Percentiles rank a stretch among this genome's conserved stretches.
Evolutionary conservation across 2,888 invertebrate species (phyloP).

Genomic region (Ectemnius lituratus): DNA sequence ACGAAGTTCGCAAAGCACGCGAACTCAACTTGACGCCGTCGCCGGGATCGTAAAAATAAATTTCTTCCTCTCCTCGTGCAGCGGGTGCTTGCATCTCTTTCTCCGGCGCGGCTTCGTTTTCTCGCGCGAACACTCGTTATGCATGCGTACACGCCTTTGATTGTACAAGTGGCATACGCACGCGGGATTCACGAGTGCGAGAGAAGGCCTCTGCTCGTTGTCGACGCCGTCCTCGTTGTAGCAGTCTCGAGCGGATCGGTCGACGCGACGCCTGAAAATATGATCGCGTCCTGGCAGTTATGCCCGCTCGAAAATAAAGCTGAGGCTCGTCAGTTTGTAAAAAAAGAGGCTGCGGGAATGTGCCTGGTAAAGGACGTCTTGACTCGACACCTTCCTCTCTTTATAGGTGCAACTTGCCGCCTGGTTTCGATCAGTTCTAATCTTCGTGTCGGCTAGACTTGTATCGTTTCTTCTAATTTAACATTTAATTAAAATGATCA

Average conservation of each 20-base stretch:
- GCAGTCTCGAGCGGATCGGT: constrained; percentile 10
- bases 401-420: too few relatives aligned
- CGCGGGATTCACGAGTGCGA: constrained; percentile 26
- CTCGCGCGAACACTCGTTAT: constrained; percentile 44
- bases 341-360: not conserved
- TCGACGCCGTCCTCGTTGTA: too few relatives aligned
- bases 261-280: constrained; percentile 42
- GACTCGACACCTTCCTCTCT: too few relatives aligned
- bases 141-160: constrained; percentile 54
- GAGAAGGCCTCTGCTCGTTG: too few relatives aligned
- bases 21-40: constrained; percentile 50
- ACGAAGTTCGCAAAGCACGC: constrained; percentile 41
- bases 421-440: too few relatives aligned
- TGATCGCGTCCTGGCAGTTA: constrained; percentile 29
- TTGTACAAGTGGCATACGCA: constrained; percentile 56
- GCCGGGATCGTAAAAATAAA: constrained; percentile 62
- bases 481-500: not conserved
- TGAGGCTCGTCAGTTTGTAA: constrained; percentile 34
- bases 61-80: constrained; percentile 37
- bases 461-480: too few relatives aligned
- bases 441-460: too few relatives aligned
- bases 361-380: not conserved
- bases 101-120: constrained; percentile 18
- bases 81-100: constrained; percentile 18
- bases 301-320: constrained; percentile 34